These are phyloP conservation scores for Chunga burmeisteri DNA, from an alignment of 2,113 vertebrate genomes.

Conservation along the genomic window DNA sequence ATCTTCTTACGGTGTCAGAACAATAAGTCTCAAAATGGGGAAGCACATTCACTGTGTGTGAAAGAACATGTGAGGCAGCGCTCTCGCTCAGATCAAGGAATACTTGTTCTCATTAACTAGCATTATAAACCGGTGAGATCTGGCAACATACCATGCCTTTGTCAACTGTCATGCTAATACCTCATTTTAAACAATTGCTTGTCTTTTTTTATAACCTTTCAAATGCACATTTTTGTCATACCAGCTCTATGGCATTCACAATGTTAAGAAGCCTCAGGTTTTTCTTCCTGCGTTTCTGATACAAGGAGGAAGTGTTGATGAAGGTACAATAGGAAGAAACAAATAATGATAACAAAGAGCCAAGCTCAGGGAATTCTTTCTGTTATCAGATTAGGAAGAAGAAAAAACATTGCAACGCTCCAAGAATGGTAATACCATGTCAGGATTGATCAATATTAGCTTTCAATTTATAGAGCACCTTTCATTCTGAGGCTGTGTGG, in stretches of 20 bases:
- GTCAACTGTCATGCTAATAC: constrained; percentile 58
- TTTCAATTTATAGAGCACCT: constrained; percentile 44
- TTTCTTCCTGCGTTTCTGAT: constrained; percentile 7
- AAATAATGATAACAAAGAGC: constrained; percentile 20
- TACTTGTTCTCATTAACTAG: not conserved
- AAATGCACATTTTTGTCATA: constrained; percentile 53
- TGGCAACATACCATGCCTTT: not conserved
- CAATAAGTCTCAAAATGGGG: not conserved
- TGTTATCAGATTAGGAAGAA: not conserved
- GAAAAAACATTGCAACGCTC: not conserved
- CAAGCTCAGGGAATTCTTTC: constrained; percentile 9
- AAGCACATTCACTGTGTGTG: not conserved
- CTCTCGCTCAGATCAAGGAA: not conserved
- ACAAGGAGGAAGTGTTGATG: not conserved
- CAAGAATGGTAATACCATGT: not conserved
- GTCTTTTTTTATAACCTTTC: constrained; percentile 31
- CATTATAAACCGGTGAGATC: not conserved
- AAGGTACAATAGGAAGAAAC: constrained; percentile 12
- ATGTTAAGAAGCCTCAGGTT: not conserved
- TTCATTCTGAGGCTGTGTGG: not conserved
- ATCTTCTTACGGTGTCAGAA: not conserved
- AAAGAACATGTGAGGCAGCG: not conserved
- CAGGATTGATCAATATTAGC: constrained; percentile 51
- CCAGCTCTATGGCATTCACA: not conserved
- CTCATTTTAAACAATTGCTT: constrained; percentile 1